Conservation (phyloP, 2,113 vertebrate species). For the Protomyctophum bolini region DNA sequence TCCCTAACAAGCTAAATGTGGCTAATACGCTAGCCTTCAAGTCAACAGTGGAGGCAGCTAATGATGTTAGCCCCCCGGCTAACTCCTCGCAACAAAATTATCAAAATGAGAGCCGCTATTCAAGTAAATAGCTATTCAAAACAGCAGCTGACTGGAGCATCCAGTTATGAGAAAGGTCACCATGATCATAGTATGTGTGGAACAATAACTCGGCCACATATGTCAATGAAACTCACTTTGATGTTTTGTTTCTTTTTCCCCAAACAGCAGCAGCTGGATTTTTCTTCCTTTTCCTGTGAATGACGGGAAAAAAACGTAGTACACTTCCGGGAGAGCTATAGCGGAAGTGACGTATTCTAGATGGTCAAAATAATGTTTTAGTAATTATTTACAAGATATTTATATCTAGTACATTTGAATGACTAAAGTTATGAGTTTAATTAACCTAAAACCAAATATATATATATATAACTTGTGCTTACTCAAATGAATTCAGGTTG, state of each 20-base stretch:
- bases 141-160: not conserved
- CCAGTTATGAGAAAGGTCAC: not conserved
- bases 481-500: too few relatives aligned
- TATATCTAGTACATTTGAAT: too few relatives aligned
- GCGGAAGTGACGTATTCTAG: constrained; percentile 64
- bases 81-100: constrained; percentile 67
- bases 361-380: too few relatives aligned
- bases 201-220: not conserved
- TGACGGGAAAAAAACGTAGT: constrained; percentile 72
- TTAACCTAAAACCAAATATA: too few relatives aligned
- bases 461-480: too few relatives aligned
- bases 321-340: constrained; percentile 74
- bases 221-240: constrained; percentile 70
- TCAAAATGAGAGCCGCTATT: constrained; percentile 43
- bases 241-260: constrained; percentile 58
- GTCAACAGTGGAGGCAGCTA: constrained; percentile 49
- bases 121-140: constrained; percentile 23
- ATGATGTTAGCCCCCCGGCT: constrained; percentile 56
- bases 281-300: constrained; percentile 66
- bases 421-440: too few relatives aligned
- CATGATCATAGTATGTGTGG: not conserved
- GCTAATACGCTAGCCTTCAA: constrained; percentile 49
- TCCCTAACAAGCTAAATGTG: constrained; percentile 33
- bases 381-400: too few relatives aligned
- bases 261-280: constrained; percentile 76